These are phyloP conservation scores for Hemicentrotus pulcherrimus DNA, from an alignment of 35 echinoderm and acorn worm species.

Conservation along the genomic window DNA sequence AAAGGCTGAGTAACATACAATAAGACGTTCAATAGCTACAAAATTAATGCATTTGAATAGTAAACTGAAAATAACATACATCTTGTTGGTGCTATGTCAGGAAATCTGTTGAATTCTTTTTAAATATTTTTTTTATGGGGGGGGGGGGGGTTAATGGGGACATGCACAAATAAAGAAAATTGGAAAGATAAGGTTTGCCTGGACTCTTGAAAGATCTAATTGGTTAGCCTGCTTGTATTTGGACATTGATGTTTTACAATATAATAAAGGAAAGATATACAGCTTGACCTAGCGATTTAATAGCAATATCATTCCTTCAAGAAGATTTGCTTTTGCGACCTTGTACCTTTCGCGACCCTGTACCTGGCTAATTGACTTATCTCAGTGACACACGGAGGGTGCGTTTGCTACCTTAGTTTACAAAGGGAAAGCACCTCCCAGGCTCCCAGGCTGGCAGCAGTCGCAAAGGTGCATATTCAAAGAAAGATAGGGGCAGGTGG, in stretches of 20 bases:
- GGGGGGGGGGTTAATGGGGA: background rate
- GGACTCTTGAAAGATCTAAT: too few species aligned
- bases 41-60: too few species aligned
- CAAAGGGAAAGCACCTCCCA: background rate
- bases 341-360: too few species aligned
- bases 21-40: too few species aligned
- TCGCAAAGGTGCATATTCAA: background rate
- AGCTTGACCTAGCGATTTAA: too few species aligned
- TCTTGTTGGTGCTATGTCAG: background rate
- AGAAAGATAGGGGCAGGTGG: background rate
- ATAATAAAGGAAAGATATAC: too few species aligned
- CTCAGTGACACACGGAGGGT: background rate
- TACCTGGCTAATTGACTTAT: background rate
- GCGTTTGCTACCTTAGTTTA: conserved; percentile 1
- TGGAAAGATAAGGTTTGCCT: background rate
- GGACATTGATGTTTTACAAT: too few species aligned
- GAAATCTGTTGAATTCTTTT: background rate
- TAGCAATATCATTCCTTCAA: too few species aligned
- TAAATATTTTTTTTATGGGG: too few species aligned
- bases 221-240: too few species aligned
- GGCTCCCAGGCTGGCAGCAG: background rate
- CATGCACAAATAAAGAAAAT: background rate
- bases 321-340: too few species aligned
- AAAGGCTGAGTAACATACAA: background rate
- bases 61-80: too few species aligned